Base-by-base conservation (phyloP, 2,888 invertebrate species). In the Trisateles emortualis region DNA sequence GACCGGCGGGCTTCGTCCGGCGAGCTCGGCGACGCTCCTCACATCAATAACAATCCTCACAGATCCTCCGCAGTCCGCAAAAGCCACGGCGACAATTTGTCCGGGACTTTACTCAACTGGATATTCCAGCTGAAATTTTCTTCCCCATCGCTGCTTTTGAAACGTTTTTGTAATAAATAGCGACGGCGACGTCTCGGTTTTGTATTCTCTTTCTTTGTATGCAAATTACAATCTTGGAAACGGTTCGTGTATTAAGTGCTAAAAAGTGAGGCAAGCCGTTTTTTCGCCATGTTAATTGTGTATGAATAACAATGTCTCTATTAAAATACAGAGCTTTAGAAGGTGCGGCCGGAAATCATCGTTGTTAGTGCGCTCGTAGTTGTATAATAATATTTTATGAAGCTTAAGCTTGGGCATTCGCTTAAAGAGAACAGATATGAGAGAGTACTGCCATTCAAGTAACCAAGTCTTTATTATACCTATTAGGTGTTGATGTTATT, bases 31-130 rank as follows among this genome's bases (percentile, higher is more conserved):
- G 63, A 43, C 74, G 76, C 68, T 74, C 74, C 70, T 65, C 77
- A 72, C 88, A 88, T 89, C 86, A 87, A 89, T 90, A 89, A 88
- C 88, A 88, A 87, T 87, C 82, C 83, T 73, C 75, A 55, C 76
- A 80, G 79, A 86, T 85, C 86, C 81, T 71, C 77, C 70, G 63
- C 76, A 78, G 76, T 83, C 84, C 76, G 75, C 82, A 78, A 83
- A 83, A 84, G 78, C 84, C 79, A 71, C 76, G 80, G 75, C 78
- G 82, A 82, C 85, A 78, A 86, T 88, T 87, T 86, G 83, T 86
- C 81, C 79, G 72, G 72, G 80, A 81, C 76, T 86, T 86, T 84
- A 82, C 78, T 77, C 72, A 59, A 74, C 76, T 78, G 75, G 71
- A 76, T 79, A 79, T 79, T 81, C 74, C 59, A 61, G 60, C 65